These are phyloP conservation scores for Clarias macrocephalus DNA, from an alignment of 2,113 vertebrate species.

Conservation along the genomic window DNA sequence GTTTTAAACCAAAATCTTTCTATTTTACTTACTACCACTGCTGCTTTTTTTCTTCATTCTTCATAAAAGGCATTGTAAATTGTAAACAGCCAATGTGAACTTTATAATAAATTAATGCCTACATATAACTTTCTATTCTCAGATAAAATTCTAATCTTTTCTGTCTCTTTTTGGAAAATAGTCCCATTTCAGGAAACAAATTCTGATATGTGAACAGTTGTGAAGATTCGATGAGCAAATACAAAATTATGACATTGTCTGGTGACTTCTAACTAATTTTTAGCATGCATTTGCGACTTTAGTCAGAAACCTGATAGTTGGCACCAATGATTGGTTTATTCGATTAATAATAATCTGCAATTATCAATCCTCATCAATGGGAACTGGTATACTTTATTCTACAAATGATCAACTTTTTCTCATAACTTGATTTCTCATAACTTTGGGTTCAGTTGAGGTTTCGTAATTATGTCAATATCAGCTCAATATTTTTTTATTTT, in stretches of 20 bases:
- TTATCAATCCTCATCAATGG: background rate
- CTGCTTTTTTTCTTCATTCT: background rate
- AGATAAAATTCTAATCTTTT: background rate
- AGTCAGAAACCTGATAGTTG: background rate
- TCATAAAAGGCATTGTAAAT: background rate
- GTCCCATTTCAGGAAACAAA: background rate
- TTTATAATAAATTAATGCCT: background rate
- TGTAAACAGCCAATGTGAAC: background rate
- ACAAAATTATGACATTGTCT: background rate
- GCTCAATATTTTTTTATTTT: background rate
- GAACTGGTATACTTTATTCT: background rate
- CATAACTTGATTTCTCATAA: background rate
- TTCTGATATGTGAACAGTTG: background rate
- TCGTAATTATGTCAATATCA: too few species aligned
- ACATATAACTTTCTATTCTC: background rate
- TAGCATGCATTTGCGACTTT: background rate
- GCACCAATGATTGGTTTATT: background rate
- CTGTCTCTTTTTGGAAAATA: background rate
- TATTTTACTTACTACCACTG: background rate
- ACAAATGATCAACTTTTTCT: background rate
- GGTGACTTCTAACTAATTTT: background rate
- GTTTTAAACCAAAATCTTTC: too few species aligned
- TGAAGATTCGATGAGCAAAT: background rate
- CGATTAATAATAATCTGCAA: background rate
- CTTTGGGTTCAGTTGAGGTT: too few species aligned